Evolutionary conservation across 2,113 vertebrate genomes (phyloP), one percentile per base, ranked within the genome.

Genomic region (Sakesphorus luctuosus): DNA sequence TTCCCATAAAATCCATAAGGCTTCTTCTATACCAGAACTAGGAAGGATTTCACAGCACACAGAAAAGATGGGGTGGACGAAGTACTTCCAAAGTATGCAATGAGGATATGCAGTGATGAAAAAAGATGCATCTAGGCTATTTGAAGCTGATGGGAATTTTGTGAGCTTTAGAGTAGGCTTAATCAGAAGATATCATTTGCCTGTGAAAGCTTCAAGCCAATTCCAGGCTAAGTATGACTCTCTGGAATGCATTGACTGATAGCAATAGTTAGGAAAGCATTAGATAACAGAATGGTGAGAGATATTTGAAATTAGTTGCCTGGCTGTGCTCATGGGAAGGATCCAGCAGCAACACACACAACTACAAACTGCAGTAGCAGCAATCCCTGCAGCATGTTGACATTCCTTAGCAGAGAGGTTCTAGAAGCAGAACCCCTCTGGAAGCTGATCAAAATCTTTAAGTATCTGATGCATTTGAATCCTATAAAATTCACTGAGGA

Each of bases 201-300:
- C 33, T 3, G 4, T 52, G 24, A n/a, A 58, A 81, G 47, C 61
- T 72, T 31, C 9, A 67, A 85, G 71, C 29, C 24, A 13, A 33
- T 79, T 75, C 88, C 91, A 52, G 83, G 71, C 88, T 92, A 66
- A 81, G 29, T 26, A 53, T 16, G 55, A 61, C 78, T 74, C 88
- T 46, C 29, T 6, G 84, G 94, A 96, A 75, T 65, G 65, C 78
- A 65, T 10, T 26, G 68, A 31, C 87, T 79, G 74, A 89, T 85
- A 65, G 80, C 68, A 92, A 88, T 74, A 81, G 85, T 75, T 50
- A 75, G 88, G 89, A 87, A 68, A 78, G 67, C 67, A 58, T 85
- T 90, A 46, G 61, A 84, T 94, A 94, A 77, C 75, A 93, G 86
- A 96, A 96, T 65, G 62, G 88, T 56, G 88, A 93, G 66, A 92